phyloP scores from a whole-genome alignment of 2,797 vertebrate species.

The Anguilla marmorata region DNA sequence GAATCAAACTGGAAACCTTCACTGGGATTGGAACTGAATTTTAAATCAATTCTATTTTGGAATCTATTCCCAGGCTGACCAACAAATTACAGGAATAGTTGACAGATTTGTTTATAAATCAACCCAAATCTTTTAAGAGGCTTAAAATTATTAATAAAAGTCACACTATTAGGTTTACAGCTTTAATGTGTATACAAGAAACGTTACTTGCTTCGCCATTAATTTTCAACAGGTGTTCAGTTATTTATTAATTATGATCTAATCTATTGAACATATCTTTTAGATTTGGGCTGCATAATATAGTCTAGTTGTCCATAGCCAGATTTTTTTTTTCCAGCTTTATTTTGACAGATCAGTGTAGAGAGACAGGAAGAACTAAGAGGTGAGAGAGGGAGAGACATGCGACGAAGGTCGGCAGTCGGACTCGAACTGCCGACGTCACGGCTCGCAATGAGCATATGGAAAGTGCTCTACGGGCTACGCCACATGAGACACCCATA shows the following conservation, averaged over 20 bases:
- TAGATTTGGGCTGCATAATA: neutral
- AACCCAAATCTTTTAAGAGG: neutral
- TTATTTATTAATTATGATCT: neutral
- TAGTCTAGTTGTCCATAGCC: neutral
- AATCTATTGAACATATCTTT: neutral
- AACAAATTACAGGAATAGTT: neutral
- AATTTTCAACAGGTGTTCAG: neutral
- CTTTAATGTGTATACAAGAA: neutral
- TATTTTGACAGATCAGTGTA: too few species aligned
- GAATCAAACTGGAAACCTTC: neutral
- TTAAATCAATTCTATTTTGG: slow-evolving; percentile 26
- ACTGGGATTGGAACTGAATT: neutral
- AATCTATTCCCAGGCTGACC: slow-evolving; percentile 17
- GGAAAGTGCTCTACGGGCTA: too few species aligned
- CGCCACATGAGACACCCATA: too few species aligned
- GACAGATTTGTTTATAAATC: neutral
- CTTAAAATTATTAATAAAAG: neutral
- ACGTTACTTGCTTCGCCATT: neutral
- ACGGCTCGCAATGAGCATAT: too few species aligned
- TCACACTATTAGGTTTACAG: neutral
- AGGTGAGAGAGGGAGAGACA: too few species aligned
- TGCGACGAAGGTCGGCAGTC: too few species aligned
- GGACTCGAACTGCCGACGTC: too few species aligned
- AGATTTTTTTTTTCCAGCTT: neutral
- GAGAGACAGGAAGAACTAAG: too few species aligned